Base-by-base conservation (phyloP, 2,888 invertebrate genomes). In the Thymelicus lineola region DNA sequence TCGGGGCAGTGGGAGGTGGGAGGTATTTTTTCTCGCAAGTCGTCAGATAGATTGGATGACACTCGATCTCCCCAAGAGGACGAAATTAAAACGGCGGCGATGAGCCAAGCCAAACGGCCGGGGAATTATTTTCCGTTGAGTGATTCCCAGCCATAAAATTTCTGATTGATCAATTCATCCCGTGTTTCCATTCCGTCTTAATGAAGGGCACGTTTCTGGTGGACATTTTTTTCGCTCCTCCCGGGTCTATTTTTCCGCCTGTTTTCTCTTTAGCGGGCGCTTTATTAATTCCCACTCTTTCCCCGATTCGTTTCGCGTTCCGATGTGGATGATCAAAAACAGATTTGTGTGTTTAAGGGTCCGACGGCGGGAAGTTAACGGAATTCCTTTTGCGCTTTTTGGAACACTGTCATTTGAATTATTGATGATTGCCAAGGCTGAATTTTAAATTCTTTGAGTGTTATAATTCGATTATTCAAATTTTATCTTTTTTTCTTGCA, bases 121-220 rank as follows among this genome's bases (percentile, higher is more conserved):
- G 84, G 85, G 90, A 90, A 92, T 92, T 91, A 92, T 91, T 92
- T 92, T 91, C 89, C 91, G 91, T 90, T 93, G 91, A 93, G 93
- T 93, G 93, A 93, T 93, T 93, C 90, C 85, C 82, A 88, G 82
- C 90, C 92, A 91, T 92, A 92, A 93, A 93, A 92, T 88, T 91
- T 90, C 89, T 92, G 92, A 93, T 92, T 92, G 93, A 93, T 93
- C 93, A 93, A 93, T 93, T 92, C 91, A 92, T 93, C 86, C 89
- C 86, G 85, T 88, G 89, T 90, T 90, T 84, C 88, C 87, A 88
- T 89, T 86, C 81, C 87, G 83, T 80, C 82, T 82, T 93, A 93
- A 93, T 93, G 92, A 93, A 90, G 89, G 88, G 90, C 87, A 87
- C 89, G 90, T 85, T 86, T 82, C 84, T 84, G 83, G 86, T 85